Evolutionary conservation across 1,140 invertebrate species (phyloP).

Genomic region (Stegodyphus mimosarum): DNA sequence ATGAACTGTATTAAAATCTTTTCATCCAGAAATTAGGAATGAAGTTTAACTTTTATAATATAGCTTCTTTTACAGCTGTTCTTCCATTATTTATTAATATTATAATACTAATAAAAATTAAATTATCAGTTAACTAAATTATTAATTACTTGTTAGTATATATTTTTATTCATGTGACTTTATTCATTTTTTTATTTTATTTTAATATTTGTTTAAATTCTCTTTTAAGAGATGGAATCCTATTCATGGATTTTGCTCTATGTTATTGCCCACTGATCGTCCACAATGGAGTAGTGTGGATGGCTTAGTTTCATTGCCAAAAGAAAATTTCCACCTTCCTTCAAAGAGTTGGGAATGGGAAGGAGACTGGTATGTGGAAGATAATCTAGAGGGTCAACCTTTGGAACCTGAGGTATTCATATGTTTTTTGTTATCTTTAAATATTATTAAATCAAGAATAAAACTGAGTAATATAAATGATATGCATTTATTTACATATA

Average conservation of each 20-base stretch:
- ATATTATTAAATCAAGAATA: background rate
- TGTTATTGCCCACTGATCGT: slow-evolving; percentile 86
- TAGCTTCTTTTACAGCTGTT: background rate
- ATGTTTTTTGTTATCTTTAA: background rate
- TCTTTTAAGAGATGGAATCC: slow-evolving; percentile 83
- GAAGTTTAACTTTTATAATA: slow-evolving; percentile 48
- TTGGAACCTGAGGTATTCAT: slow-evolving; percentile 80
- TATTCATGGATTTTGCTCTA: slow-evolving; percentile 85
- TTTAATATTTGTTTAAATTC: background rate
- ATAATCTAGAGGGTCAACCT: slow-evolving; percentile 86
- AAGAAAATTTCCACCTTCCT: slow-evolving; percentile 84
- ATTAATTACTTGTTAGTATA: background rate
- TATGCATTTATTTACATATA: no score
- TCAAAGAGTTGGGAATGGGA: slow-evolving; percentile 96
- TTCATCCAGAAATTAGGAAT: no score
- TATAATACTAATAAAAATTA: background rate
- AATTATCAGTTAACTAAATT: background rate
- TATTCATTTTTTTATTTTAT: background rate
- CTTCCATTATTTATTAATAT: background rate
- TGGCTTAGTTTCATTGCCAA: slow-evolving; percentile 80
- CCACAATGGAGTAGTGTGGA: slow-evolving; percentile 79
- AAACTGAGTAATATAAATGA: background rate
- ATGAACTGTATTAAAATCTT: no score
- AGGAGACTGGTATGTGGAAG: slow-evolving; percentile 89
- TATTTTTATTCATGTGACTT: background rate